These are phyloP conservation scores for Mus pahari DNA, from an alignment of 2,113 vertebrate species.

Conservation along the genomic window DNA sequence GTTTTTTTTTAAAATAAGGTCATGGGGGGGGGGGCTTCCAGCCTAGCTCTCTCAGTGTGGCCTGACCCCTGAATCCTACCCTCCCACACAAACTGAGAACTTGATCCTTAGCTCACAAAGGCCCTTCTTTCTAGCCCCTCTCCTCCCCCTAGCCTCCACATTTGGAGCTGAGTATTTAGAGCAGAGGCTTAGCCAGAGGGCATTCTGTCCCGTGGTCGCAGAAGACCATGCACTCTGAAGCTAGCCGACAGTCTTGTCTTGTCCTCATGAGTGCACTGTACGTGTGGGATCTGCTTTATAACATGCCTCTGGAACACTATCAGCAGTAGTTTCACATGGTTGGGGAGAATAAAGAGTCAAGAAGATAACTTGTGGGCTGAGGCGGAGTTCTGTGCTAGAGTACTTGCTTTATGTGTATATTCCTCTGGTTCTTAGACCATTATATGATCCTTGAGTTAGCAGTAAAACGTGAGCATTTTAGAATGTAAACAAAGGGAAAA, in stretches of 20 bases:
- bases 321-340: not conserved
- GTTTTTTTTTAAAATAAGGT: conserved; percentile 62
- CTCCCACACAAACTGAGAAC: conserved; percentile 72
- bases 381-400: not conserved
- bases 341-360: not conserved
- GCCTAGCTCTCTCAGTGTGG: conserved; percentile 62
- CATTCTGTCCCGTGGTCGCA: fast-evolving
- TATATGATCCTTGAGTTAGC: not conserved
- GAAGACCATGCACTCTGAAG: not conserved
- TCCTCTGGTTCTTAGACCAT: not conserved
- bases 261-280: not conserved
- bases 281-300: not conserved
- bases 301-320: not conserved
- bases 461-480: not conserved
- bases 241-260: not conserved
- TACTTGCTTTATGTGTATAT: not conserved
- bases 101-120: conserved; percentile 72
- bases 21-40: conserved; percentile 44
- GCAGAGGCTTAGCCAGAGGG: conserved; percentile 14
- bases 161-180: conserved; percentile 44
- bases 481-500: not conserved
- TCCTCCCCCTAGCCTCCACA: not conserved
- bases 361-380: not conserved
- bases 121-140: conserved; percentile 56
- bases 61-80: conserved; percentile 66